Evolutionary conservation across 2,113 vertebrate genomes (phyloP).

Genomic region (Prunella himalayana): DNA sequence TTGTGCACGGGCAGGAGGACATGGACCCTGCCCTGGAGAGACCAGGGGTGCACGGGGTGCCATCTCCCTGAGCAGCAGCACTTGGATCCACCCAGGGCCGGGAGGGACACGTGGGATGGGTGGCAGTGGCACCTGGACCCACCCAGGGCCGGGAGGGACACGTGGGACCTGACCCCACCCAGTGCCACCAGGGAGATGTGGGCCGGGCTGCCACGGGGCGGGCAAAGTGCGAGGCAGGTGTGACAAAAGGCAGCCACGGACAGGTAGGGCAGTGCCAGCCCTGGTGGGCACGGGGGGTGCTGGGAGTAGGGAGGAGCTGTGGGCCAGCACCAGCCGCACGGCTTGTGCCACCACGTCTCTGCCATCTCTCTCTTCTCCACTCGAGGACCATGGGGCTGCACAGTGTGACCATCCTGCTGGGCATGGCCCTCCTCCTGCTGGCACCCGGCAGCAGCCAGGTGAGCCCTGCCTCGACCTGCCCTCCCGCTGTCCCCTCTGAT

Average conservation of each 20-base stretch:
- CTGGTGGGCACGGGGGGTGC: fast-evolving
- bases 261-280: not conserved
- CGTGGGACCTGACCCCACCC: not conserved
- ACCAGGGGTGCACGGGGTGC: not conserved
- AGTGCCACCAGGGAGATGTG: not conserved
- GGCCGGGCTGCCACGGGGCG: not conserved
- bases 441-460: not conserved
- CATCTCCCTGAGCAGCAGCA: not conserved
- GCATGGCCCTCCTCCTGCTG: not conserved
- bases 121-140: too few species aligned
- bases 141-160: too few species aligned
- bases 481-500: fast-evolving
- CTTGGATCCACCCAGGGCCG: too few species aligned
- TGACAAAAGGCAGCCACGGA: not conserved
- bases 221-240: not conserved
- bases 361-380: not conserved
- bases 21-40: not conserved
- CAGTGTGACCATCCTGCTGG: not conserved
- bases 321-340: not conserved
- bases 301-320: not conserved
- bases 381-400: fast-evolving
- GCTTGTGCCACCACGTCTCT: fast-evolving
- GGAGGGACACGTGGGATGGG: too few species aligned
- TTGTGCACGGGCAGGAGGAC: not conserved
- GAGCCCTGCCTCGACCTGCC: not conserved